phyloP scores from a whole-genome alignment of 2,888 invertebrate species.

The Polymixis lichenea region DNA sequence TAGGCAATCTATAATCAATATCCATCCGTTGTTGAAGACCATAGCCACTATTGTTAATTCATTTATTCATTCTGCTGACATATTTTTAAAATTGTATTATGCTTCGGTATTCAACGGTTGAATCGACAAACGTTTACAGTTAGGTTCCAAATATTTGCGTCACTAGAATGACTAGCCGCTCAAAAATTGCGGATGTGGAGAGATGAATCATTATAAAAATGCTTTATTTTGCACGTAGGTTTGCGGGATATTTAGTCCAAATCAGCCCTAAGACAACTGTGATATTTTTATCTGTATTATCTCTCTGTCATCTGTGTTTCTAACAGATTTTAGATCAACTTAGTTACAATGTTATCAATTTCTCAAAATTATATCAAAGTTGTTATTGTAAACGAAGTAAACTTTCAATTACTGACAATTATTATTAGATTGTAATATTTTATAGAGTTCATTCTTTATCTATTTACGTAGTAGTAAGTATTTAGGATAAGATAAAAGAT shows the following conservation, averaged over 20 bases:
- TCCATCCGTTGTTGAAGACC: not conserved
- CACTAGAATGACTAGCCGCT: conserved; percentile 30
- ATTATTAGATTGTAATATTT: not conserved
- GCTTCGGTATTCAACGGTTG: conserved; percentile 35
- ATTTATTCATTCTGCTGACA: conserved; percentile 39
- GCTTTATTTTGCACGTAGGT: conserved; percentile 14
- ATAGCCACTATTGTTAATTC: conserved; percentile 13
- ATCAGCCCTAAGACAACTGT: not conserved
- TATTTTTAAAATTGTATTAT: conserved; percentile 34
- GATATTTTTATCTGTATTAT: not conserved
- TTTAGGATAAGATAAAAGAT: not conserved
- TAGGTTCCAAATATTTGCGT: conserved; percentile 40
- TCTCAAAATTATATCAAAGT: not conserved
- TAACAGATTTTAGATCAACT: too few species aligned
- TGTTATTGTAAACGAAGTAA: not conserved
- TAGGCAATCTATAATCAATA: not conserved
- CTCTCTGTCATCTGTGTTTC: not conserved
- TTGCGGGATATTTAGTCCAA: not conserved
- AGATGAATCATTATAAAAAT: conserved; percentile 39
- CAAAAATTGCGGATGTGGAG: conserved; percentile 25
- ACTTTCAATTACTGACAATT: not conserved
- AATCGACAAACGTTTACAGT: conserved; percentile 43
- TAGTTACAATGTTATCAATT: not conserved
- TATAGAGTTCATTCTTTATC: too few species aligned
- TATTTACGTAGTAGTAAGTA: not conserved